phyloP scores from a whole-genome alignment of 1,140 invertebrate genomes.

The Ceratina calcarata region DNA sequence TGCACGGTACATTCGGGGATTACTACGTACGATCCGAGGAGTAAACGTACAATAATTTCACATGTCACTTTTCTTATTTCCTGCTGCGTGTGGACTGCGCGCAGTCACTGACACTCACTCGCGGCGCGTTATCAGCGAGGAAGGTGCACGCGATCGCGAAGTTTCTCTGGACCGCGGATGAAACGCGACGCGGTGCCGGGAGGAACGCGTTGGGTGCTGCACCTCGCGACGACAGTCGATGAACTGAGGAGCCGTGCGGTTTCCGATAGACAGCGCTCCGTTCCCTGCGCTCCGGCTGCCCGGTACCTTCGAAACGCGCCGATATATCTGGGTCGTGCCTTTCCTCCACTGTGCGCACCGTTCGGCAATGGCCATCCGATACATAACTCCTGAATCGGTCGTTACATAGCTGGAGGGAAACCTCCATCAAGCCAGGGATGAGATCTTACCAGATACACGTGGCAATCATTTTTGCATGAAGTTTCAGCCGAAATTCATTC shows the following conservation, averaged over 20 bases:
- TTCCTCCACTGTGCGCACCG: constrained; percentile 57
- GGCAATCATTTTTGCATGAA: no score
- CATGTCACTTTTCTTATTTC: constrained; percentile 19
- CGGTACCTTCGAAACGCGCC: constrained; percentile 74
- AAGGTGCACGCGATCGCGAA: background rate
- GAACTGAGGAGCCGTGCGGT: constrained; percentile 67
- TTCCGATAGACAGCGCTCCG: constrained; percentile 66
- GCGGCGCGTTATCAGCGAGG: background rate
- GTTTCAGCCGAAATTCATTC: background rate
- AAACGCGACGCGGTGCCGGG: background rate
- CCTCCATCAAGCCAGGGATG: no score
- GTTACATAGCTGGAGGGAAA: background rate
- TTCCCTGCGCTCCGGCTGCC: constrained; percentile 56
- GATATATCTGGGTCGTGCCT: constrained; percentile 79
- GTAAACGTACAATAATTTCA: constrained; percentile 4
- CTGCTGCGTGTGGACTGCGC: background rate
- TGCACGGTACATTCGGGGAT: constrained; percentile 28
- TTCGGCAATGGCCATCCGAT: constrained; percentile 23
- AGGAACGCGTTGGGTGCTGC: background rate
- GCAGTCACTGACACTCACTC: constrained; percentile 12
- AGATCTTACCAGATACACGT: background rate
- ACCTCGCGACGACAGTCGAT: constrained; percentile 70
- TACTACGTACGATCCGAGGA: background rate
- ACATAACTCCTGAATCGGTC: constrained; percentile 22
- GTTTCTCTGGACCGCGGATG: background rate